phyloP scores from a whole-genome alignment of 2,888 invertebrate species.

The Latheticus oryzae region DNA sequence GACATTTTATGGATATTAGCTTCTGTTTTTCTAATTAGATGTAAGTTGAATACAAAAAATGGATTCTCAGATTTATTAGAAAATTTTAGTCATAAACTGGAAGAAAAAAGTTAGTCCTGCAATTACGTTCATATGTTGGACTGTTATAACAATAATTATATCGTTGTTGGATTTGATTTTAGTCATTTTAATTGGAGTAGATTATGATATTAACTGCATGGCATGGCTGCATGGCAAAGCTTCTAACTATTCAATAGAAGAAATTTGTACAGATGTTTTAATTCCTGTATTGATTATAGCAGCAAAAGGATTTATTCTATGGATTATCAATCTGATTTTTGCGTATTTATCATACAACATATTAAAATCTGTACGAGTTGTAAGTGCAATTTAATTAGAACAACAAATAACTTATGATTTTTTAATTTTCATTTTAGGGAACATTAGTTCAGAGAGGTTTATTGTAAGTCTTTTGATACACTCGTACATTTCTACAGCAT shows the following conservation, averaged over 20 bases:
- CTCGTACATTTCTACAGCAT: too few species aligned
- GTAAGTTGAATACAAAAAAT: neutral
- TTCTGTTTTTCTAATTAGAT: neutral
- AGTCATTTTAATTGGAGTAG: conserved; percentile 1
- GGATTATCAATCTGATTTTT: conserved; percentile 20
- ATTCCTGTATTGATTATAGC: conserved; percentile 12
- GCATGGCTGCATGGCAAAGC: neutral
- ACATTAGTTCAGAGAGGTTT: neutral
- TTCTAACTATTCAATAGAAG: neutral
- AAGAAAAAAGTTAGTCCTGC: neutral
- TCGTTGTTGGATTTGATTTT: neutral
- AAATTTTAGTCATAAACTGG: conserved; percentile 1
- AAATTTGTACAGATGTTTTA: conserved; percentile 8
- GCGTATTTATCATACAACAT: neutral
- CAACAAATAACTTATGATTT: too few species aligned
- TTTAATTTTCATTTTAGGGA: neutral
- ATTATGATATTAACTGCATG: conserved; percentile 1
- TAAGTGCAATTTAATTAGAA: too few species aligned
- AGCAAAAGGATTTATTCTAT: conserved; percentile 15
- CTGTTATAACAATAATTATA: neutral
- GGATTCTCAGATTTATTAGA: neutral
- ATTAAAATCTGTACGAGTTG: neutral
- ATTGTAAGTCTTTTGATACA: neutral
- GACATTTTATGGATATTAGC: neutral
- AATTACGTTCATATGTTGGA: neutral